Evolutionary conservation across 1,140 invertebrate genomes (phyloP).

Genomic region (Papilio glaucus): DNA sequence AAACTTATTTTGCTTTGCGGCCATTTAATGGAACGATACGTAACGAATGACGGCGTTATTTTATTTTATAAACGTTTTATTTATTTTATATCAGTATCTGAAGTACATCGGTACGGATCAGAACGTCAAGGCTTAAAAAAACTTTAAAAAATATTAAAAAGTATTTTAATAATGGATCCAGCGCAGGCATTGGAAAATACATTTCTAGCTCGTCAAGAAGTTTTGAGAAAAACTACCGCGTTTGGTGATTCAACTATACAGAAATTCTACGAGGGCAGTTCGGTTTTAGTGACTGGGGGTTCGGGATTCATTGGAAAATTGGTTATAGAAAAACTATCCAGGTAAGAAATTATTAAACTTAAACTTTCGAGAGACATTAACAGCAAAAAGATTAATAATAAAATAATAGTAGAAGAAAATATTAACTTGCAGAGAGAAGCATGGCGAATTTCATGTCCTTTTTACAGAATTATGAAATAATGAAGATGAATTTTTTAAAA

Average conservation of each 20-base stretch:
- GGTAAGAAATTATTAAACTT: constrained; percentile 59
- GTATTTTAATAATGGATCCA: constrained; percentile 10
- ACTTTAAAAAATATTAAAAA: too few species aligned
- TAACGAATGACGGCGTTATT: background rate
- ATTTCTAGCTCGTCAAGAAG: background rate
- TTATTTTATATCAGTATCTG: too few species aligned
- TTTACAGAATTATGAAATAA: too few species aligned
- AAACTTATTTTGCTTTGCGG: background rate
- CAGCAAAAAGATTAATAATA: too few species aligned
- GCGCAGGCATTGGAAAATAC: background rate
- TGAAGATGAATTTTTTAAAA: too few species aligned
- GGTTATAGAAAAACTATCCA: constrained; percentile 91
- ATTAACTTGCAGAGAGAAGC: too few species aligned
- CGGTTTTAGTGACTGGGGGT: constrained; percentile 84
- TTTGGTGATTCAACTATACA: constrained; percentile 56
- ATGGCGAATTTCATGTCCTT: too few species aligned
- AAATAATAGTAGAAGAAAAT: too few species aligned
- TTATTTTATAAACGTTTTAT: too few species aligned
- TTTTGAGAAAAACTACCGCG: background rate
- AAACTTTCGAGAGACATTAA: too few species aligned
- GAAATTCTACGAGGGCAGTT: constrained; percentile 72
- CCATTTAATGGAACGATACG: background rate
- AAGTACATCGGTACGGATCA: too few species aligned
- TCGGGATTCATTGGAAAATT: constrained; percentile 94
- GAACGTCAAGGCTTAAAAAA: too few species aligned